phyloP scores from a whole-genome alignment of 2,888 invertebrate species.

The Eurytoma adleriae region DNA sequence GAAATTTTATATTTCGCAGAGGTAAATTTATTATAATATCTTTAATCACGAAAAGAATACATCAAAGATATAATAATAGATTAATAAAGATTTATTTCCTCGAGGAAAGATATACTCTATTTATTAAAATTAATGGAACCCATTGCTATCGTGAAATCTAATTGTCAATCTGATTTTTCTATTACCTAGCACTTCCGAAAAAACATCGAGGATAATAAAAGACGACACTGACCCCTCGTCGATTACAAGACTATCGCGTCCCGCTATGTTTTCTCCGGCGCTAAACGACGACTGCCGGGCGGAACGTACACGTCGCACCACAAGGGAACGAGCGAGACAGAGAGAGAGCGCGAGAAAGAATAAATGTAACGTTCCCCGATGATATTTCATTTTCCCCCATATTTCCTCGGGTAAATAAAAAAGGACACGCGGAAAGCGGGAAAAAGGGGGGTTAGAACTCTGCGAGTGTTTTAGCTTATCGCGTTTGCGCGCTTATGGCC shows the following conservation, averaged over 20 bases:
- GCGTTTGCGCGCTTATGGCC: conserved; percentile 61
- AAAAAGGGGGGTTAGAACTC: conserved; percentile 25
- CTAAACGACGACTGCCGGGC: conserved; percentile 14
- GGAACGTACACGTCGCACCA: conserved; percentile 21
- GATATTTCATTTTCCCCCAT: conserved; percentile 65
- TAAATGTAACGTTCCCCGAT: conserved; percentile 60
- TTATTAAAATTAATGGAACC: too few species aligned
- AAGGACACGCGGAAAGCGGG: conserved; percentile 12
- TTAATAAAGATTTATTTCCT: too few species aligned
- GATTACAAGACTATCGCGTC: conserved; percentile 7
- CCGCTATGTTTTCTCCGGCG: background rate
- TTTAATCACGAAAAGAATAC: too few species aligned
- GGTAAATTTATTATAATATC: too few species aligned
- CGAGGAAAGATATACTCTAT: too few species aligned
- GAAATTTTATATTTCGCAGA: too few species aligned
- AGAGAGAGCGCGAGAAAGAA: conserved; percentile 23
- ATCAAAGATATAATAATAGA: too few species aligned
- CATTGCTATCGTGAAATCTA: background rate
- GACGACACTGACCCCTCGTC: background rate
- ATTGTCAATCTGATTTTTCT: conserved; percentile 36
- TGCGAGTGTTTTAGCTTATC: conserved; percentile 74
- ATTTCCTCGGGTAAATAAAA: conserved; percentile 56
- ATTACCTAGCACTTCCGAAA: conserved; percentile 11
- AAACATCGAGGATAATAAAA: conserved; percentile 1
- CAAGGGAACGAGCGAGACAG: conserved; percentile 23